Evolutionary conservation across 1,140 invertebrate species (phyloP).

Genomic region (Drosophila nasuta): DNA sequence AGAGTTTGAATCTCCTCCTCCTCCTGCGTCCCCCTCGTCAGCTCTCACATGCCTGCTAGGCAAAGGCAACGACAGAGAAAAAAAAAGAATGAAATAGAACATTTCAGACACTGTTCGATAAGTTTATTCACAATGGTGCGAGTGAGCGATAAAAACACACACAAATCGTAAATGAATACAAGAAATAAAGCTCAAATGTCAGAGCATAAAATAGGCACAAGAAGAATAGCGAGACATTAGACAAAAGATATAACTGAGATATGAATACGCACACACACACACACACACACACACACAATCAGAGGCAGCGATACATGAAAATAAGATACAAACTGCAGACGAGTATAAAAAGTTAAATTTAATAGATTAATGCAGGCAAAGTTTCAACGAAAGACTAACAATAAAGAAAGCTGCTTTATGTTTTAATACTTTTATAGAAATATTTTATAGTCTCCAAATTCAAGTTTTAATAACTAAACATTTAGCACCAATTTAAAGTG

Average conservation of each 20-base stretch:
- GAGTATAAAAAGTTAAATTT: not conserved
- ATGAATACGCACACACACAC: not conserved
- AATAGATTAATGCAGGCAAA: too few relatives aligned
- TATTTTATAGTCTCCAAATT: too few relatives aligned
- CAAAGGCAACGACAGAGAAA: not conserved
- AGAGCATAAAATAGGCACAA: not conserved
- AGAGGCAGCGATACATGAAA: not conserved
- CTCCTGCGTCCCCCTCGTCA: too few relatives aligned
- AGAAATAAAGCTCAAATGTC: slow-evolving; percentile 24
- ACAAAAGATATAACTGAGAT: not conserved
- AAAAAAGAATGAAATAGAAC: not conserved
- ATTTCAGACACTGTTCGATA: slow-evolving; percentile 16
- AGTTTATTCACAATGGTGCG: slow-evolving; percentile 10
- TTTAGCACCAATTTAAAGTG: too few relatives aligned
- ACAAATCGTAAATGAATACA: slow-evolving; percentile 27
- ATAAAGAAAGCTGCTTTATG: too few relatives aligned
- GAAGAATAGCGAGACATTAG: slow-evolving; percentile 2
- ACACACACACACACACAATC: not conserved
- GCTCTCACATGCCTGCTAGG: not conserved
- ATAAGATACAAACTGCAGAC: not conserved
- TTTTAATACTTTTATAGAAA: too few relatives aligned
- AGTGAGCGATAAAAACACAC: slow-evolving; percentile 17
- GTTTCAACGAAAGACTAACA: too few relatives aligned
- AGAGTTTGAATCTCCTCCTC: slow-evolving; percentile 6
- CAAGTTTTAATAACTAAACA: too few relatives aligned